A percentile compares a stretch with the other conserved stretches of the same genome.
These are phyloP conservation scores for Melanaphis sacchari DNA, from an alignment of 1,140 invertebrate genomes.

Conservation along the genomic window DNA sequence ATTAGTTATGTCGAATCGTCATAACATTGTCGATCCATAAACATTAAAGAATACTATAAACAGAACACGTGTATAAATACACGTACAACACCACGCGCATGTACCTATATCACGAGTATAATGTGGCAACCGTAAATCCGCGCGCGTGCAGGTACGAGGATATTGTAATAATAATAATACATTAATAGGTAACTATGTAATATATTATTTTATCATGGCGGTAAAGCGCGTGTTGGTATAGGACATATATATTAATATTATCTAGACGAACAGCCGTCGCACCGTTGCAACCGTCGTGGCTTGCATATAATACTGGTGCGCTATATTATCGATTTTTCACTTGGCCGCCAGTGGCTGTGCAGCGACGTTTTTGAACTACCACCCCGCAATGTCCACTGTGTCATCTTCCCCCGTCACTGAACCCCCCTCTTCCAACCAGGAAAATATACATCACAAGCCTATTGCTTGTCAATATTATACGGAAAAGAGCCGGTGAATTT, in stretches of 20 bases:
- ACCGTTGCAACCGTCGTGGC: neutral
- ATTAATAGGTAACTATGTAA: neutral
- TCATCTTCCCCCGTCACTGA: conserved; percentile 36
- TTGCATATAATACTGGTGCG: conserved; percentile 23
- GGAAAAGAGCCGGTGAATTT: neutral
- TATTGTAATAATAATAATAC: neutral
- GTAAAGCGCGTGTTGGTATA: neutral
- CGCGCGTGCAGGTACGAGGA: neutral
- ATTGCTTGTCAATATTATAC: conserved; percentile 43
- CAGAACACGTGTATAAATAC: too few species aligned
- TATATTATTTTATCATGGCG: neutral
- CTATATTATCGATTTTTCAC: conserved; percentile 52
- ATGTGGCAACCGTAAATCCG: too few species aligned
- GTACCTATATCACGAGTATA: neutral
- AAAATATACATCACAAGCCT: conserved; percentile 10
- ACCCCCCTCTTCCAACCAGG: neutral
- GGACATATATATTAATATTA: neutral
- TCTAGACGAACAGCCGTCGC: neutral
- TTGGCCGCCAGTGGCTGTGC: conserved; percentile 39
- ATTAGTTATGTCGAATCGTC: too few species aligned
- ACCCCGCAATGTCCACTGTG: conserved; percentile 25
- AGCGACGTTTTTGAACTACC: conserved; percentile 44
- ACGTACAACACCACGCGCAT: too few species aligned
- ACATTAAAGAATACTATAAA: neutral
- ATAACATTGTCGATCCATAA: neutral